phyloP scores from a whole-genome alignment of 2,888 invertebrate genomes.

The Scaptomyza tumidula region DNA sequence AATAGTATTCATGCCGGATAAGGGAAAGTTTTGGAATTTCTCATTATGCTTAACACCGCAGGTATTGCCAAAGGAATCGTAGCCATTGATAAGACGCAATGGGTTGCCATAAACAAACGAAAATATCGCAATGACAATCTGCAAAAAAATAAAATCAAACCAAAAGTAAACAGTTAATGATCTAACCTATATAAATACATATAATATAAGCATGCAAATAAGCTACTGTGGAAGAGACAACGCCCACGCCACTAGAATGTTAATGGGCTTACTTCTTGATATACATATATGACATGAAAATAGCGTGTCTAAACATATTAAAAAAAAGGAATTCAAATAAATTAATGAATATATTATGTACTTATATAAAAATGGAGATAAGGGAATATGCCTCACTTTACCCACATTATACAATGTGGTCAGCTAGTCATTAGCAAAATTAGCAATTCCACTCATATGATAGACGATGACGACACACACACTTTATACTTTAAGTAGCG shows the following conservation, averaged over 20 bases:
- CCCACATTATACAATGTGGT: slow-evolving; percentile 18
- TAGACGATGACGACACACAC: slow-evolving; percentile 62
- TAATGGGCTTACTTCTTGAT: slow-evolving; percentile 18
- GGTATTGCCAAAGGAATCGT: slow-evolving; percentile 97
- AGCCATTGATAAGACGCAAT: slow-evolving; percentile 93
- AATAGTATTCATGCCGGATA: slow-evolving; percentile 92
- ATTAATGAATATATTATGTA: slow-evolving; percentile 1
- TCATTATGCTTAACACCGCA: slow-evolving; percentile 94
- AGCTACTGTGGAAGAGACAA: slow-evolving; percentile 39
- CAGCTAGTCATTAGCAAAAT: slow-evolving; percentile 53
- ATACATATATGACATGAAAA: slow-evolving; percentile 32
- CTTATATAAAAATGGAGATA: neutral
- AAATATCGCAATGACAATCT: slow-evolving; percentile 94
- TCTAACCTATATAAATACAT: slow-evolving; percentile 24
- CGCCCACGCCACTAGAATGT: slow-evolving; percentile 56
- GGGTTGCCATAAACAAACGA: slow-evolving; percentile 95
- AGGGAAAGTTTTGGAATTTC: slow-evolving; percentile 89
- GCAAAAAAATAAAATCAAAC: slow-evolving; percentile 63
- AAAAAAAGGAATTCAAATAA: slow-evolving; percentile 24
- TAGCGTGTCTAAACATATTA: slow-evolving; percentile 49
- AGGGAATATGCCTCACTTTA: neutral
- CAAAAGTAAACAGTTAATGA: slow-evolving; percentile 22
- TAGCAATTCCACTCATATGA: slow-evolving; percentile 60
- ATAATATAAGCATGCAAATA: slow-evolving; percentile 9
- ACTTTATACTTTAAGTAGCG: slow-evolving; percentile 20